phyloP scores from a whole-genome alignment of 2,113 vertebrate genomes.

The Notarius quadriscutis region DNA sequence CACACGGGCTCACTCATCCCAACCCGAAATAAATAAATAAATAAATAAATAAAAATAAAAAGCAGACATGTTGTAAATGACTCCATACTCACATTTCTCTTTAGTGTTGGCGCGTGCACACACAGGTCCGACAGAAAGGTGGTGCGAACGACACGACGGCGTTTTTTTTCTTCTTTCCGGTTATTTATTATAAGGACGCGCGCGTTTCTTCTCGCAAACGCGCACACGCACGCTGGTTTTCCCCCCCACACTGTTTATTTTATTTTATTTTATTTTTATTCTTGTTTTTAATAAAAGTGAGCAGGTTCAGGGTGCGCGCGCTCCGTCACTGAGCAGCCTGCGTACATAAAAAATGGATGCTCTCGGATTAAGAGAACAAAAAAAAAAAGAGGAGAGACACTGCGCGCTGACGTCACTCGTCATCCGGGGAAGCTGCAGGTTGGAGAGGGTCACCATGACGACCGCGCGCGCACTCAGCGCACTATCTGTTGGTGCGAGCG shows the following conservation, averaged over 20 bases:
- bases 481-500: background rate
- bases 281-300: background rate
- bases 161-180: background rate
- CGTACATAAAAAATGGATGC: conserved; percentile 42
- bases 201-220: background rate
- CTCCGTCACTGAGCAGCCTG: conserved; percentile 61
- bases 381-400: conserved; percentile 68
- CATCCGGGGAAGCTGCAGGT: conserved; percentile 68
- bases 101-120: conserved; percentile 17
- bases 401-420: conserved; percentile 77
- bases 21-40: background rate
- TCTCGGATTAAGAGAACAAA: conserved; percentile 53
- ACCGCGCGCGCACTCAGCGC: background rate
- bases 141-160: conserved; percentile 7
- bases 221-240: background rate
- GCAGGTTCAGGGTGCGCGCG: conserved; percentile 7
- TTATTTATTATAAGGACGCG: conserved; percentile 28
- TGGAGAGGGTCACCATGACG: conserved; percentile 64
- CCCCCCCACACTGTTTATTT: background rate
- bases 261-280: background rate
- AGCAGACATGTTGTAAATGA: background rate
- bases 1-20: background rate
- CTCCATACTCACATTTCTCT: conserved; percentile 11
- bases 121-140: conserved; percentile 14
- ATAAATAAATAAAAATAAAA: background rate